phyloP scores from a whole-genome alignment of 2,888 invertebrate species.

The Volucella bombylans region DNA sequence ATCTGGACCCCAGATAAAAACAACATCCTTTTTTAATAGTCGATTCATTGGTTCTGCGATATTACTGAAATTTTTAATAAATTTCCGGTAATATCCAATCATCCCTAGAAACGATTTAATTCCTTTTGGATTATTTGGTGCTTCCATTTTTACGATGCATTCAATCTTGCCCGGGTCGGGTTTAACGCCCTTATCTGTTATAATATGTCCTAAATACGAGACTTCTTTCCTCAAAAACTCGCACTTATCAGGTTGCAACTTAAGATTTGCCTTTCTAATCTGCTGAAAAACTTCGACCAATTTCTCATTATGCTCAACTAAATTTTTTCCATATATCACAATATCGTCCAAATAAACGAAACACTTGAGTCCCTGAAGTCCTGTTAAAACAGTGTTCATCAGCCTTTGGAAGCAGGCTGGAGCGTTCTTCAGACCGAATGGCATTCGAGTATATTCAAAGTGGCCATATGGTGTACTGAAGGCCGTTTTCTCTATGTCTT shows the following conservation, averaged over 20 bases:
- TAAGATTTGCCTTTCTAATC: slow-evolving; percentile 12
- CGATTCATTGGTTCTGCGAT: slow-evolving; percentile 9
- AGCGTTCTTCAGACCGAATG: not conserved
- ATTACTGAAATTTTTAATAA: not conserved
- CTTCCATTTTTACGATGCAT: too few relatives aligned
- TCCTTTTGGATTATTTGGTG: too few relatives aligned
- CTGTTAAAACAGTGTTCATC: not conserved
- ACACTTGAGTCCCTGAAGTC: not conserved
- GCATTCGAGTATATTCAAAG: not conserved
- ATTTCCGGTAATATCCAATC: too few relatives aligned
- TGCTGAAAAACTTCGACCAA: slow-evolving; percentile 5
- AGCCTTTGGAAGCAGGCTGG: not conserved
- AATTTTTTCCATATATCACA: slow-evolving; percentile 4
- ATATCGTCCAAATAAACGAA: not conserved
- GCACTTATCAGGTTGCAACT: too few relatives aligned
- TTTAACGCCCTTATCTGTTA: too few relatives aligned
- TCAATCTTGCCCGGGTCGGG: too few relatives aligned
- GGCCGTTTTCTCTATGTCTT: not conserved
- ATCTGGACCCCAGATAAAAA: too few relatives aligned
- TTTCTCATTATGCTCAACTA: slow-evolving; percentile 5
- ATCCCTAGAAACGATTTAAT: too few relatives aligned
- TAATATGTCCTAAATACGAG: too few relatives aligned
- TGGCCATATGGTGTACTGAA: too few relatives aligned
- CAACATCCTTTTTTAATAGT: not conserved
- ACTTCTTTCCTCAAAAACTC: not conserved